phyloP scores from a whole-genome alignment of 2,113 vertebrate species.

The Ifrita kowaldi region DNA sequence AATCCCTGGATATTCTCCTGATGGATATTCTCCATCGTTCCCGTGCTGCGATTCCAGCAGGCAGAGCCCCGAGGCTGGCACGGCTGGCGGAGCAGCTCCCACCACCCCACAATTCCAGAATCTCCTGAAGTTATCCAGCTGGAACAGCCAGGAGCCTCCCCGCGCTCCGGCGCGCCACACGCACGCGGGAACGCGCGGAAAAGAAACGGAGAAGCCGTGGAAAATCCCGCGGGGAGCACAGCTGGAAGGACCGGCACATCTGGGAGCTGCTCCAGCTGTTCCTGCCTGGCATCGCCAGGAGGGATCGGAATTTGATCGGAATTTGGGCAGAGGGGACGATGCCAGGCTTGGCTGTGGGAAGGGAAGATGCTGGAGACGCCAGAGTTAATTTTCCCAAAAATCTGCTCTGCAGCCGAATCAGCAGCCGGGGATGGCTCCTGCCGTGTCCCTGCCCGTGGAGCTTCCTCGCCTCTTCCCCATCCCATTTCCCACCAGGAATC shows the following conservation, averaged over 20 bases:
- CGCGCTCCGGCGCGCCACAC: not conserved
- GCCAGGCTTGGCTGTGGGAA: not conserved
- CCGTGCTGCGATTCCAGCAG: not conserved
- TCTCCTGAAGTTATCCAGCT: not conserved
- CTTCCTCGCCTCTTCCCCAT: not conserved
- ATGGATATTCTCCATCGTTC: not conserved
- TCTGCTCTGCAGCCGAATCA: not conserved
- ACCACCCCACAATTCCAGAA: not conserved
- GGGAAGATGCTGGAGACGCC: rapidly evolving
- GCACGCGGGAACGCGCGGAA: rapidly evolving
- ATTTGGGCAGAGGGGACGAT: not conserved
- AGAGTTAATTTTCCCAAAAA: not conserved
- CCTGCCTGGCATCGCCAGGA: not conserved
- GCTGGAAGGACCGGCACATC: not conserved
- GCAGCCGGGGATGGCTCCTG: not conserved
- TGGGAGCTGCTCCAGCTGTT: not conserved
- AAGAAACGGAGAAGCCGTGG: not conserved
- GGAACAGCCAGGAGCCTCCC: not conserved
- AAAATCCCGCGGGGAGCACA: not conserved
- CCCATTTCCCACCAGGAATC: not conserved
- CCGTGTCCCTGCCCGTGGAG: not conserved
- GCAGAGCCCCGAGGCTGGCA: not conserved
- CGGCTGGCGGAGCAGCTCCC: not conserved
- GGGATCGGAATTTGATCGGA: not conserved
- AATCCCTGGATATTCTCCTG: not conserved